Evolutionary conservation across 2,113 vertebrate genomes (phyloP).

Genomic region (Podarcis muralis): DNA sequence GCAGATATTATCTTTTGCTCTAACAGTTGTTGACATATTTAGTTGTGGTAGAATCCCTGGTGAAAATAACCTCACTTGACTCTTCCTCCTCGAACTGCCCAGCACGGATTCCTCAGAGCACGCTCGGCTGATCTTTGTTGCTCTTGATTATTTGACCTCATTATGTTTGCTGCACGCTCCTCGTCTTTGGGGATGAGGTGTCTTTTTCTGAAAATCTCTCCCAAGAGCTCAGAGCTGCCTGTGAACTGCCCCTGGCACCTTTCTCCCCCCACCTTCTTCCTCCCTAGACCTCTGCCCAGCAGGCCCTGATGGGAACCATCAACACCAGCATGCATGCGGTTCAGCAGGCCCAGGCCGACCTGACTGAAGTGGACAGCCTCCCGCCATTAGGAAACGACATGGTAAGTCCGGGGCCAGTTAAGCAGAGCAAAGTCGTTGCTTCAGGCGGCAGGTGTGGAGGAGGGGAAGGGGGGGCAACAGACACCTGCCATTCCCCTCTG

Average conservation of each 20-base stretch:
- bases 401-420: constrained; percentile 74
- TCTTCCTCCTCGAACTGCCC: background rate
- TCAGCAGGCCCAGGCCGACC: constrained; percentile 92
- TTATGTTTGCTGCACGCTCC: too few species aligned
- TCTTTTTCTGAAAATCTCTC: background rate
- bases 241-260: background rate
- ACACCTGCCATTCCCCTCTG: too few species aligned
- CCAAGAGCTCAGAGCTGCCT: background rate
- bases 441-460: too few species aligned
- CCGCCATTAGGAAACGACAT: constrained; percentile 96
- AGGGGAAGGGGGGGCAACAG: too few species aligned
- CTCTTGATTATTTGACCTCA: background rate
- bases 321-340: constrained; percentile 98
- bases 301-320: constrained; percentile 98
- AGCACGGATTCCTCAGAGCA: too few species aligned
- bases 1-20: background rate
- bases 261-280: background rate
- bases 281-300: constrained; percentile 93
- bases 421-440: too few species aligned
- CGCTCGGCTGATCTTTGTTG: background rate
- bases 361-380: constrained; percentile 89
- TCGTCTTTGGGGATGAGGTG: too few species aligned
- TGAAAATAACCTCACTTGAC: background rate
- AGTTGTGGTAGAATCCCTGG: background rate
- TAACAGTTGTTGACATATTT: background rate